Percentiles rank a stretch among this genome's conserved stretches.
Evolutionary conservation across 1,140 invertebrate genomes (phyloP).

Genomic region (Carposina sasakii): DNA sequence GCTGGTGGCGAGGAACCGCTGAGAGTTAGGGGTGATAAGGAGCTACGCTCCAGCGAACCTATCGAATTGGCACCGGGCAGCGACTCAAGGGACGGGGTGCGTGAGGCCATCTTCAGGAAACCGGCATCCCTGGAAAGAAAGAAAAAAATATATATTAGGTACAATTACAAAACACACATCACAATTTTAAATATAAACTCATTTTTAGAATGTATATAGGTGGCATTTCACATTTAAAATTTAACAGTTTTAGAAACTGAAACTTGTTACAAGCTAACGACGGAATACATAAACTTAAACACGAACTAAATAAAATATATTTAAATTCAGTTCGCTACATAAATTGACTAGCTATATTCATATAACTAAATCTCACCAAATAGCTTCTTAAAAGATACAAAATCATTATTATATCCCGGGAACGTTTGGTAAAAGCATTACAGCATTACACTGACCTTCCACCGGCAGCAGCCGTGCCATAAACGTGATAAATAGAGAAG

Average conservation of each 20-base stretch:
- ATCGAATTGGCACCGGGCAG: conserved; percentile 90
- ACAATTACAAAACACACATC: not conserved
- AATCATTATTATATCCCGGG: too few relatives aligned
- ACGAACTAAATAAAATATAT: too few relatives aligned
- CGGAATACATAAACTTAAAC: too few relatives aligned
- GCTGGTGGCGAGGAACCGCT: conserved; percentile 87
- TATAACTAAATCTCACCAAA: too few relatives aligned
- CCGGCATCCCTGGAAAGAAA: conserved; percentile 72
- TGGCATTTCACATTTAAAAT: too few relatives aligned
- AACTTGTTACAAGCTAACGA: too few relatives aligned
- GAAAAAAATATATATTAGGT: conserved; percentile 21
- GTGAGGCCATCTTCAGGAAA: conserved; percentile 74
- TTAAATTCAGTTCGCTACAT: too few relatives aligned
- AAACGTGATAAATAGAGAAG: conserved; percentile 47
- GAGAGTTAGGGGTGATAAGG: conserved; percentile 83
- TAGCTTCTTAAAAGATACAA: too few relatives aligned
- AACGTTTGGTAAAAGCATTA: too few relatives aligned
- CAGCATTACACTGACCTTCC: conserved; percentile 34
- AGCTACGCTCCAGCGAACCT: conserved; percentile 84
- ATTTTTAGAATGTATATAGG: too few relatives aligned
- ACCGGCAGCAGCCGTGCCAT: conserved; percentile 29
- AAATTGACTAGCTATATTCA: too few relatives aligned
- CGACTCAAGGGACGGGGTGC: conserved; percentile 92
- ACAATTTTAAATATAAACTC: not conserved
- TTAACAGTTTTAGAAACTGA: too few relatives aligned